phyloP scores from a whole-genome alignment of 2,888 invertebrate genomes.

The Zhuqinia jingwanae region DNA sequence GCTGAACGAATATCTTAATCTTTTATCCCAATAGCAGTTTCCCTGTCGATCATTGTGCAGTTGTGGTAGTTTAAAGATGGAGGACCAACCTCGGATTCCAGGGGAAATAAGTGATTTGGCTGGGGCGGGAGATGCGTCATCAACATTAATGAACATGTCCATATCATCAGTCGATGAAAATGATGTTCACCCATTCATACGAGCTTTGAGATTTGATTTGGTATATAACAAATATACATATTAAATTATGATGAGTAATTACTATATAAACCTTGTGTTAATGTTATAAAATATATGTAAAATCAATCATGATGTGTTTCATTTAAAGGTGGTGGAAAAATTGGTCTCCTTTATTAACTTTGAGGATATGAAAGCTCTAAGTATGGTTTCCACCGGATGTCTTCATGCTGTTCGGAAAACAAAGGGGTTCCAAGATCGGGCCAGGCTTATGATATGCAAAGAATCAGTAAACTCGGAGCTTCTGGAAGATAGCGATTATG shows the following conservation, averaged over 20 bases:
- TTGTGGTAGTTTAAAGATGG: too few relatives aligned
- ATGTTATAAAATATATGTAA: not conserved
- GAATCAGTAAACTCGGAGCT: conserved; percentile 3
- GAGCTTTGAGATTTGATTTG: conserved; percentile 33
- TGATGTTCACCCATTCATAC: conserved; percentile 26
- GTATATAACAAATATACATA: not conserved
- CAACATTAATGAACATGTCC: too few relatives aligned
- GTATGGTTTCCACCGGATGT: conserved; percentile 26
- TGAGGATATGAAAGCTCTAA: conserved; percentile 63
- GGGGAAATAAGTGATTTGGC: not conserved
- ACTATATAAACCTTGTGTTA: too few relatives aligned
- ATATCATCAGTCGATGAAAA: not conserved
- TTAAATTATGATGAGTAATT: not conserved
- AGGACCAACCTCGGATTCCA: too few relatives aligned
- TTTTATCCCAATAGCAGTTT: too few relatives aligned
- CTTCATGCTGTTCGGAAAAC: conserved; percentile 50
- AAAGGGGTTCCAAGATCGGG: conserved; percentile 29
- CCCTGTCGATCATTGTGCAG: too few relatives aligned
- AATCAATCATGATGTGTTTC: not conserved
- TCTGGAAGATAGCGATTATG: conserved; percentile 35
- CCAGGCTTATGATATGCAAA: conserved; percentile 47
- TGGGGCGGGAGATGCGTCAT: not conserved
- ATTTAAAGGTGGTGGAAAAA: conserved; percentile 55
- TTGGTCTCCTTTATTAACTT: conserved; percentile 45
- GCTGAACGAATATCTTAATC: too few relatives aligned